Percentiles rank a stretch among this genome's conserved stretches.
Conservation (phyloP, 2,888 invertebrate species). For the Arge pagana region DNA sequence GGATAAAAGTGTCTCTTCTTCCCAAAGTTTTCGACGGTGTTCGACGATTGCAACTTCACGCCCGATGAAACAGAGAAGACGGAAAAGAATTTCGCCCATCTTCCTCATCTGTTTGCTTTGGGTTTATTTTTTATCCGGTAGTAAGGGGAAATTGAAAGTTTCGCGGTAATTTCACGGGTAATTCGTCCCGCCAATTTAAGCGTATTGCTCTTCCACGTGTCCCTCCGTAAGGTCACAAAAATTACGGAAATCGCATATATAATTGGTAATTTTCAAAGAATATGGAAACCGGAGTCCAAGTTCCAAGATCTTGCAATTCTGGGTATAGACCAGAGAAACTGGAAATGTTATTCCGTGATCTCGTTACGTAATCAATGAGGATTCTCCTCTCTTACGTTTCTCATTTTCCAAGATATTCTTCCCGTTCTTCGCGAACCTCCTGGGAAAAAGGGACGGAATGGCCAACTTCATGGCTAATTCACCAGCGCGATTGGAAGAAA, state of each 20-base stretch:
- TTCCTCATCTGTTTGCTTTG: conserved; percentile 13
- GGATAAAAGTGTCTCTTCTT: conserved; percentile 29
- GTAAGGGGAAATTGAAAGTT: conserved; percentile 38
- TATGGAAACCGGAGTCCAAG: too few species aligned
- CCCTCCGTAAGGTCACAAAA: too few species aligned
- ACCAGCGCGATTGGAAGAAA: background rate
- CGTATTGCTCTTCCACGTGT: conserved; percentile 24
- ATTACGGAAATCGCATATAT: too few species aligned
- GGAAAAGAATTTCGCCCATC: conserved; percentile 12
- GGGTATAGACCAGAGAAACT: too few species aligned
- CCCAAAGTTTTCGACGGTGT: conserved; percentile 33
- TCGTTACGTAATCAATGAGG: too few species aligned
- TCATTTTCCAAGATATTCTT: too few species aligned
- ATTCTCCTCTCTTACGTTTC: too few species aligned
- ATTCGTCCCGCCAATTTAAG: conserved; percentile 33
- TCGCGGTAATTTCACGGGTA: conserved; percentile 41
- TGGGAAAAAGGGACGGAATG: background rate
- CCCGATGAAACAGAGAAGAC: conserved; percentile 35
- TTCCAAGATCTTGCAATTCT: too few species aligned
- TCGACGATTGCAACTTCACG: conserved; percentile 38
- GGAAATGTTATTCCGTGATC: too few species aligned
- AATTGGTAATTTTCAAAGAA: too few species aligned
- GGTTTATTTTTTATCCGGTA: conserved; percentile 33
- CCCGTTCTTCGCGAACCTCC: too few species aligned
- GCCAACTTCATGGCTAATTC: conserved; percentile 2